Evolutionary conservation across 1,140 invertebrate species (phyloP).

Genomic region (Lordiphosa clarofinis): DNA sequence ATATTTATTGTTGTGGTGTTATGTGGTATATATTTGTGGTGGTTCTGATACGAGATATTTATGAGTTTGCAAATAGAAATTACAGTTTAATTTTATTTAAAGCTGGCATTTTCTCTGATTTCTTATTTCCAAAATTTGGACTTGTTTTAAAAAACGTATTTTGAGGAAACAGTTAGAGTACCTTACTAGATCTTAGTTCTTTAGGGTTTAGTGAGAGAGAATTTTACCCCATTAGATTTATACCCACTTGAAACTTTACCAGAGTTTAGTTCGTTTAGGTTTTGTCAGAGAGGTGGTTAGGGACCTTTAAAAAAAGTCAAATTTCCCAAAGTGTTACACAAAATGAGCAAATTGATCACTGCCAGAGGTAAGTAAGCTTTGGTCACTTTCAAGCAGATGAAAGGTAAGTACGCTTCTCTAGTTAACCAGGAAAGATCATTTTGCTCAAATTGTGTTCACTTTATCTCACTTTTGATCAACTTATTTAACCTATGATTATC

Average conservation of each 20-base stretch:
- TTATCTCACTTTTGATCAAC: background rate
- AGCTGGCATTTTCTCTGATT: no score
- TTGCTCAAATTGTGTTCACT: conserved; percentile 55
- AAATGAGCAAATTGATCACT: conserved; percentile 38
- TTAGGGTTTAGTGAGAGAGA: no score
- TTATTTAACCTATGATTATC: background rate
- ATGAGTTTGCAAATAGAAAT: no score
- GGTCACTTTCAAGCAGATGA: background rate
- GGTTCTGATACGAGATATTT: no score
- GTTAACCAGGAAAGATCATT: background rate
- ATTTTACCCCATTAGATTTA: no score
- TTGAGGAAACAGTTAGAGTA: no score
- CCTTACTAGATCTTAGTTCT: no score
- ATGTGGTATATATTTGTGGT: no score
- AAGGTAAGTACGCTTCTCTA: conserved; percentile 20
- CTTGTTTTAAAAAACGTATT: no score
- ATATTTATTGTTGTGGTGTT: no score
- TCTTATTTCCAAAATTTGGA: no score
- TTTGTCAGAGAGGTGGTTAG: conserved; percentile 15
- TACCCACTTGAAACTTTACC: conserved; percentile 73
- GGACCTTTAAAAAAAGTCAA: conserved; percentile 5
- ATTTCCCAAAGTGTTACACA: conserved; percentile 31
- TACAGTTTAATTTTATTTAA: no score
- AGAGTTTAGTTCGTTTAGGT: conserved; percentile 81
- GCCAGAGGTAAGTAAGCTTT: conserved; percentile 40